Evolutionary conservation across 2,797 vertebrate species (phyloP), one percentile per base, ranked within the genome.

Genomic region (Cuniculus paca): DNA sequence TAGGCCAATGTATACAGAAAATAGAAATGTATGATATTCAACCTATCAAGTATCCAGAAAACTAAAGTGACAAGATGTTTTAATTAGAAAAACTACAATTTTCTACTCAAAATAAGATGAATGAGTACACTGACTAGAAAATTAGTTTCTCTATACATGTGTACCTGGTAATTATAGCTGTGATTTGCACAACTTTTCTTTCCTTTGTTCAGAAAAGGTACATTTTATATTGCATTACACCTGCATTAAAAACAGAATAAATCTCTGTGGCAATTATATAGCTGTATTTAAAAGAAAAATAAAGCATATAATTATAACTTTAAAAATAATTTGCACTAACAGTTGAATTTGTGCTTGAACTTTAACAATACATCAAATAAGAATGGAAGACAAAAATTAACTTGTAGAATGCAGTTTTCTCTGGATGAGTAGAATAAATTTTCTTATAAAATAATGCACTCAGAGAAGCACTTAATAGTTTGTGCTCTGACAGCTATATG

Each of bases 261-360:
- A 87, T 97, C 79, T 97, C 94, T 95, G 75, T 80, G 96, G 65
- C 87, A 97, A 97, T 98, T 98, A 97, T 91, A 56, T 78, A 88
- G 75, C 26, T 95, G 31, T n/a, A 96, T 95, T 98, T 97, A 89
- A 94, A 93, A 95, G 77, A 96, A 50, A 98, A 97, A 97, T 95
- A 92, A 92, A 97, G 60, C 60, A 81, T 95, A n/a, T 95, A 97
- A 98, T 98, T 97, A 97, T 89, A 97, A 93, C n/a, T 96, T 95
- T 28, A 97, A 97, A 96, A 94, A 93, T 92, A 84, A 96, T 96
- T 94, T 97, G 65, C 56, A 93, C 58, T 95, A 97, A 79, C 85
- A 95, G 14, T 93, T 80, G 80, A 96, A 86, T 93, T 81, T 77
- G 10, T 12, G 42, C 88, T 97, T 92, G 94, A 97, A 97, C 97